Conservation (phyloP, 2,113 vertebrate species). For the Boleophthalmus pectinirostris region DNA sequence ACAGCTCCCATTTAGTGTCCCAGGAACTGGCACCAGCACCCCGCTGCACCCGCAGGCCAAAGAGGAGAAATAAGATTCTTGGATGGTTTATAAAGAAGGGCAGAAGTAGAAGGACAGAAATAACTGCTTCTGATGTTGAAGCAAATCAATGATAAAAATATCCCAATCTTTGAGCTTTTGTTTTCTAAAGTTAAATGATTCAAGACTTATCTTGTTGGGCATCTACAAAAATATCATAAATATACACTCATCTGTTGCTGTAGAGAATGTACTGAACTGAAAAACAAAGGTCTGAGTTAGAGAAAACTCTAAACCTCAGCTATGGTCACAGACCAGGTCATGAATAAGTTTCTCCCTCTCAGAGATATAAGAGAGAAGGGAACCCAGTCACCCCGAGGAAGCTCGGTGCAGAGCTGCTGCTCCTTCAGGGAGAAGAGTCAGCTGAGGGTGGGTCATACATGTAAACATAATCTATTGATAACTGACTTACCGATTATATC, state of each 20-base stretch:
- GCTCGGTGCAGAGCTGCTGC: too few relatives aligned
- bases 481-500: too few relatives aligned
- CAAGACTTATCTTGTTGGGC: background rate
- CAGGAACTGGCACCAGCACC: conserved; percentile 69
- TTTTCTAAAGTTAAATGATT: background rate
- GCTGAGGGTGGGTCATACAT: too few relatives aligned
- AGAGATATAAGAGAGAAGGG: too few relatives aligned
- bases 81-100: conserved; percentile 52
- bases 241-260: background rate
- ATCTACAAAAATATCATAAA: background rate
- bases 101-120: conserved; percentile 45
- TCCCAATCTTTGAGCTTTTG: conserved; percentile 59
- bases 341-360: too few relatives aligned
- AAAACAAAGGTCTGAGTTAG: too few relatives aligned
- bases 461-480: too few relatives aligned
- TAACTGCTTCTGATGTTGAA: conserved; percentile 40
- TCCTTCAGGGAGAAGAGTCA: too few relatives aligned
- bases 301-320: background rate
- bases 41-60: conserved; percentile 68
- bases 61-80: conserved; percentile 70
- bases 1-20: conserved; percentile 75
- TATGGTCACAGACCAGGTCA: background rate
- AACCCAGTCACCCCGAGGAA: too few relatives aligned
- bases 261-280: too few relatives aligned
- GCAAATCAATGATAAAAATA: conserved; percentile 44